Conservation (phyloP, 2,113 vertebrate species). For the Sorex fumeus region DNA sequence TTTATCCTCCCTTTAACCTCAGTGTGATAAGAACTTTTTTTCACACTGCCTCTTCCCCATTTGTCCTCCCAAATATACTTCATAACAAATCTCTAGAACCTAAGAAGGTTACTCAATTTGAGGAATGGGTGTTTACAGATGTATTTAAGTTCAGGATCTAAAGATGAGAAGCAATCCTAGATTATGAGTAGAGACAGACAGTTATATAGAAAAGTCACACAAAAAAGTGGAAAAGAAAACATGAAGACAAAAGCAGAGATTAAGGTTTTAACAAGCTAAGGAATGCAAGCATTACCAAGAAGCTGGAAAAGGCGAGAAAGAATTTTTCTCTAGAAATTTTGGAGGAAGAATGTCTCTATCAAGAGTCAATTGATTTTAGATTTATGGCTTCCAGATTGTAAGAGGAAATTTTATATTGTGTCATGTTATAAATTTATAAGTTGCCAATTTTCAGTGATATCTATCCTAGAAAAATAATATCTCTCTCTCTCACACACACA, state of each 20-base stretch:
- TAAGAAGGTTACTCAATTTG: neutral
- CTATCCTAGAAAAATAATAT: neutral
- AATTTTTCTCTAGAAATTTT: neutral
- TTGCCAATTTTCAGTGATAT: neutral
- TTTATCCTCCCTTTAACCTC: neutral
- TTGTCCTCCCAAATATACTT: neutral
- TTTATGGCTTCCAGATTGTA: neutral
- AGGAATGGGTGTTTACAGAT: neutral
- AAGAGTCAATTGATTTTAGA: slow-evolving; percentile 13
- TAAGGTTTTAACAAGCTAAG: too few species aligned
- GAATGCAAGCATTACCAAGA: neutral
- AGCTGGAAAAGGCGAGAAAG: neutral
- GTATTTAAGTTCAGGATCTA: neutral
- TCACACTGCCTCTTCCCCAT: neutral
- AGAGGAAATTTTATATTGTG: neutral
- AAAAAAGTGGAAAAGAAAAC: neutral
- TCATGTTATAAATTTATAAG: too few species aligned
- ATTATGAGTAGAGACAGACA: neutral
- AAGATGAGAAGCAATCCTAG: neutral
- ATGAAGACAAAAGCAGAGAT: neutral
- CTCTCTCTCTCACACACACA: too few species aligned
- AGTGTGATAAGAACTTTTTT: neutral
- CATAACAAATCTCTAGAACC: neutral
- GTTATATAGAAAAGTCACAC: neutral
- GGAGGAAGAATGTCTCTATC: neutral